Conservation (phyloP, 1,140 invertebrate genomes). For the Drosophila nikananu region DNA sequence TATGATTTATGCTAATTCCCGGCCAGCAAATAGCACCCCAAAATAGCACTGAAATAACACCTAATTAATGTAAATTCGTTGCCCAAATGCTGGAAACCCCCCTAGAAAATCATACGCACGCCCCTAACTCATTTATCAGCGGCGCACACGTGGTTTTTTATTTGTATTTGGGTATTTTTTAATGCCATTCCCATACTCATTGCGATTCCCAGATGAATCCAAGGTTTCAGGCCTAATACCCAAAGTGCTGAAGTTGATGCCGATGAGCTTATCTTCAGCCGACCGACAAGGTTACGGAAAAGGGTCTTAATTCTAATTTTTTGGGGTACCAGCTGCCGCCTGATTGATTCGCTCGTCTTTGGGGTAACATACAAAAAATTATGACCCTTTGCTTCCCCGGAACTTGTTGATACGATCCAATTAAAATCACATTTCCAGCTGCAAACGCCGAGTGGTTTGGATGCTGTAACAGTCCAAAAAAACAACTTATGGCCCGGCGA, state of each 20-base stretch:
- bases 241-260: slow-evolving; percentile 26
- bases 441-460: slow-evolving; percentile 2
- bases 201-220: slow-evolving; percentile 28
- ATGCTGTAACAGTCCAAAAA: slow-evolving; percentile 53
- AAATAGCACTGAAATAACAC: slow-evolving; percentile 26
- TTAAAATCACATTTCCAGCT: slow-evolving; percentile 67
- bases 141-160: slow-evolving; percentile 32
- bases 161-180: not conserved
- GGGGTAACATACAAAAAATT: not conserved
- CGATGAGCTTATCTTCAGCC: slow-evolving; percentile 53
- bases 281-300: slow-evolving; percentile 28
- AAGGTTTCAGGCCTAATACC: slow-evolving; percentile 17
- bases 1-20: slow-evolving; percentile 57
- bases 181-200: slow-evolving; percentile 14
- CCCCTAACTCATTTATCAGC: slow-evolving; percentile 49
- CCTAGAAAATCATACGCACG: not conserved
- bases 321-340: slow-evolving; percentile 19
- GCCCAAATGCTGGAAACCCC: slow-evolving; percentile 20
- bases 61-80: slow-evolving; percentile 42
- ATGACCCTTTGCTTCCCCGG: slow-evolving; percentile 38
- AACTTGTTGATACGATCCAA: slow-evolving; percentile 64
- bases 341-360: slow-evolving; percentile 67
- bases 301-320: slow-evolving; percentile 35
- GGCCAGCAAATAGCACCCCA: not conserved
- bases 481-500: slow-evolving; percentile 1